Conservation (phyloP, 2,888 invertebrate genomes). For the Bimastos eiseni region DNA sequence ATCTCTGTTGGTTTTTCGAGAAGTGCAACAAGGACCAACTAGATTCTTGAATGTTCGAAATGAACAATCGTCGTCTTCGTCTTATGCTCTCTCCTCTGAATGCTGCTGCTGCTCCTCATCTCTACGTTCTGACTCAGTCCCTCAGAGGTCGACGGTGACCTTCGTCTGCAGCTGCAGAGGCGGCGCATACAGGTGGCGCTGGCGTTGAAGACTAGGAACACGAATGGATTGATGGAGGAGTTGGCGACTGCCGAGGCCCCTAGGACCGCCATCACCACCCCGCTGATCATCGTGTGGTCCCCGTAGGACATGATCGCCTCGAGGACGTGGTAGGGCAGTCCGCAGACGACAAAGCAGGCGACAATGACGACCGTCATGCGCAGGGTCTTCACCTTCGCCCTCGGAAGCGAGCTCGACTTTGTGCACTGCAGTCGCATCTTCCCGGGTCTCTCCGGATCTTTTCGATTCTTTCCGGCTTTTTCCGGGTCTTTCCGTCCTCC, state of each 20-base stretch:
- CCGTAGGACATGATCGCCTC: constrained; percentile 60
- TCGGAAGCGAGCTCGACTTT: constrained; percentile 54
- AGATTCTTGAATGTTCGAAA: constrained; percentile 3
- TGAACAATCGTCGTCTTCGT: not conserved
- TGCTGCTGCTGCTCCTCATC: constrained; percentile 8
- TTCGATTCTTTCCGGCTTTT: constrained; percentile 44
- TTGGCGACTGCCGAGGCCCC: constrained; percentile 59
- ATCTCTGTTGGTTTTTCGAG: too few relatives aligned
- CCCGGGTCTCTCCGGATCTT: constrained; percentile 34
- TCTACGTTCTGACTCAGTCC: not conserved
- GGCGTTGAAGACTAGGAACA: constrained; percentile 59
- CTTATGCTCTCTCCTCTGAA: not conserved
- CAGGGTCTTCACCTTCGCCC: constrained; percentile 61
- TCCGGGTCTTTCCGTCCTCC: constrained; percentile 27
- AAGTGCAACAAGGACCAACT: not conserved
- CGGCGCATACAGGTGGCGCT: not conserved
- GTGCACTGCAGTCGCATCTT: constrained; percentile 58
- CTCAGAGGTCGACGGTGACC: not conserved
- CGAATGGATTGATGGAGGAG: constrained; percentile 58
- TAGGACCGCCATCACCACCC: constrained; percentile 50
- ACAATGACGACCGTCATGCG: constrained; percentile 62
- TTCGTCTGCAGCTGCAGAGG: not conserved
- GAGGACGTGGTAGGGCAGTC: constrained; percentile 57
- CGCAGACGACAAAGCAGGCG: constrained; percentile 55
- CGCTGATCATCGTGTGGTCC: constrained; percentile 48